Evolutionary conservation across 2,113 vertebrate genomes (phyloP).

Genomic region (Macrotus californicus): DNA sequence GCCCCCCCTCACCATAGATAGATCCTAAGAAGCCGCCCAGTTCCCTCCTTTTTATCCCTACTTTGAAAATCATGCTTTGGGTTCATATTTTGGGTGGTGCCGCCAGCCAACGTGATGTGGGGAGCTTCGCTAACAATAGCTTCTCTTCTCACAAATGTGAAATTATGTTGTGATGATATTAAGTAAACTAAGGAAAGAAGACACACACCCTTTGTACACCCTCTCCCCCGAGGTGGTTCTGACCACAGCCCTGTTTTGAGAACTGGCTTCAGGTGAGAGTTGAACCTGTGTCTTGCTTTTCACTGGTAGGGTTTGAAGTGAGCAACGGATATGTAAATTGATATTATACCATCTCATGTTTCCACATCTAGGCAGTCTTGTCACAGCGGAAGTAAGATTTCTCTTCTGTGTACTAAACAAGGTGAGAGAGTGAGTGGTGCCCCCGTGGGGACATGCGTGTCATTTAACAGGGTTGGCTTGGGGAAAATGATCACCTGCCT

Average conservation of each 20-base stretch:
- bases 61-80: not conserved
- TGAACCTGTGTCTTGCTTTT: not conserved
- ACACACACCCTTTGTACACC: not conserved
- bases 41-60: not conserved
- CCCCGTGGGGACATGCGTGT: not conserved
- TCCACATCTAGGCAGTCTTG: slow-evolving; percentile 85
- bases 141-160: not conserved
- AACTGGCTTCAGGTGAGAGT: not conserved
- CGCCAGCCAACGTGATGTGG: not conserved
- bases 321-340: slow-evolving; percentile 30
- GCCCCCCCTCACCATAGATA: not conserved
- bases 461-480: not conserved
- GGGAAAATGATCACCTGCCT: not conserved
- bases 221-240: fast-evolving
- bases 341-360: slow-evolving; percentile 60
- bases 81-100: not conserved
- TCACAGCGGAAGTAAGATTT: slow-evolving; percentile 87
- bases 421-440: slow-evolving; percentile 78
- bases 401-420: slow-evolving; percentile 87
- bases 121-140: not conserved
- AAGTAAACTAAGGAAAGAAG: not conserved
- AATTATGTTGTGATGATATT: not conserved
- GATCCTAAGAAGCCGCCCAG: not conserved
- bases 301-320: slow-evolving; percentile 18
- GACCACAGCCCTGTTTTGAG: not conserved